Evolutionary conservation across 2,797 vertebrate species (phyloP).

Genomic region (Emydoidea blandingii): DNA sequence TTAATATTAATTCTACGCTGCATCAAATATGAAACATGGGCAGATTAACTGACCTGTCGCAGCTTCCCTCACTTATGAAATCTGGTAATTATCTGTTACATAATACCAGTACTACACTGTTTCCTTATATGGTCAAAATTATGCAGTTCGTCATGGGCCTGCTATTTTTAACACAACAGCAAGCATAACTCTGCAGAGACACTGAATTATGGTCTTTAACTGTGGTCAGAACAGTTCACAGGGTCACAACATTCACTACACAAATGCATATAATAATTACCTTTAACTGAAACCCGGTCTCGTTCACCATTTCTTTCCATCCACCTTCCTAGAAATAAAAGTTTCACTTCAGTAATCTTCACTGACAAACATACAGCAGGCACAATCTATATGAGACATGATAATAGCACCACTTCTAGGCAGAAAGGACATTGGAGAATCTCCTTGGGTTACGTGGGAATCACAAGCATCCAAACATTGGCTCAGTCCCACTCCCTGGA

Average conservation of each 20-base stretch:
- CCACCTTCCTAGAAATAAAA: constrained; percentile 88
- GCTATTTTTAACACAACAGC: not conserved
- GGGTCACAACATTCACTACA: not conserved
- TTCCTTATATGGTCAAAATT: not conserved
- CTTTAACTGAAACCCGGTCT: constrained; percentile 96
- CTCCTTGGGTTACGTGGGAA: not conserved
- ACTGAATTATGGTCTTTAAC: not conserved
- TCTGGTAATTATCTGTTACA: not conserved
- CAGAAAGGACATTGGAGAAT: not conserved
- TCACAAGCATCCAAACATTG: not conserved
- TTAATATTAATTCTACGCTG: not conserved
- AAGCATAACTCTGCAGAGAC: not conserved
- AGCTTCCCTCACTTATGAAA: not conserved
- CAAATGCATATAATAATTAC: constrained; percentile 76
- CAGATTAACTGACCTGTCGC: not conserved
- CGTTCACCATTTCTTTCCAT: constrained; percentile 94
- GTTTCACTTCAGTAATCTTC: constrained; percentile 35
- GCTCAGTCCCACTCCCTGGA: not conserved
- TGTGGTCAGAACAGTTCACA: not conserved
- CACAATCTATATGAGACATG: not conserved
- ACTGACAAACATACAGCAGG: not conserved
- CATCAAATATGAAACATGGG: not conserved
- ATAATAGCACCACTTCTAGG: accelerated
- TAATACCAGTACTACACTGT: not conserved
- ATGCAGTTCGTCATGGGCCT: not conserved